Evolutionary conservation across 53 echinoderm and acorn worm species (phyloP), one percentile per base, ranked within the genome.

Genomic region (Zoroaster sp.): DNA sequence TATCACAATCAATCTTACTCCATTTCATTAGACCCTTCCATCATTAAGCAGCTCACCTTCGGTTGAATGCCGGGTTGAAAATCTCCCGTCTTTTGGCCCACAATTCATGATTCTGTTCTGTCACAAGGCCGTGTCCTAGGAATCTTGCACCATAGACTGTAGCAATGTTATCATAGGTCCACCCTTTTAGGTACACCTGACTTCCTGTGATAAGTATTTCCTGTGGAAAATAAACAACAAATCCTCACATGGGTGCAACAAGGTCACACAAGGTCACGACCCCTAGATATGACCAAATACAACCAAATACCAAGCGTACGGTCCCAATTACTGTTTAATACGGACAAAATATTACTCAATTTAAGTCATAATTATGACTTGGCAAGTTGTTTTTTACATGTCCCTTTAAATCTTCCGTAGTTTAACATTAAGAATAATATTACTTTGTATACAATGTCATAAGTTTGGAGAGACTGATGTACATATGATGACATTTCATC

Each of bases 1-100:
- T 11, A 11, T 8, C 18, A 12, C 11, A 11, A 35, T 74, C 11
- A 74, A 74, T 10, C 17, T 6, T 74, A 8, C 7, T 36, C 10
- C 10, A 35, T 35, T 10, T 32, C 30, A 18, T 6, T 5, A 10
- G 6, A 7, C 10, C 33, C 7, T 7, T 33, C n/a, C 40, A 9
- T 14, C 34, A n/a, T n/a, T n/a, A n/a, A n/a, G n/a, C n/a, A 18
- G 69, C 92, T 77, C 37, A 93, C 93, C 77, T 93, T 33, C 93
- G 82, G 45, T 72, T 78, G 41, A 93, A 93, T 4, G 93, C 93
- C 37, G 90, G 90, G 49, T 90, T 93, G 73, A 89, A 93, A 4
- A 93, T 77, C 28, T 93, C 90, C n/a, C 93, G 71, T 4, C 78
- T 54, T 23, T 54, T 74, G 4, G 51, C 33, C 93, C 93, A 93